Evolutionary conservation across 2,888 invertebrate species (phyloP), one percentile per base, ranked within the genome.

Genomic region (Lasioglossum figueresi): DNA sequence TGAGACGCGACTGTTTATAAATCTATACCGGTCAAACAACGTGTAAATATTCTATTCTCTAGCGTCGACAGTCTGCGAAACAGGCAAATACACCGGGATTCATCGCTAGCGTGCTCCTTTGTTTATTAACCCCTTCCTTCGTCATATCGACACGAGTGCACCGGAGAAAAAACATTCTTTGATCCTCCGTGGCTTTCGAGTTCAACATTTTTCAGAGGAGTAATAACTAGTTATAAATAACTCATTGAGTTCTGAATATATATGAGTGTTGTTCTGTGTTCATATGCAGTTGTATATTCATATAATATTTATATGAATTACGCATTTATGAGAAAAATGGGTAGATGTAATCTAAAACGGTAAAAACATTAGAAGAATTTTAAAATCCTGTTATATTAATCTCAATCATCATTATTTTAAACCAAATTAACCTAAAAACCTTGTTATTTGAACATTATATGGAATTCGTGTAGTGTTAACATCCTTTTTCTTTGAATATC

Each of bases 1-100:
- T 31, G 31, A 82, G 43, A 52, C 63, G 45, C 31, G n/a, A 48
- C 40, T 68, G 31, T 80, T 80, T 80, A 82, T 82, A 82, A 52
- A 66, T 73, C 48, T 48, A 48, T 63, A 66, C 40, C 37, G 48
- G 34, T 16, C 16, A 31, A 71, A 48, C 27, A 2, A 19, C 16
- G 34, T 6, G 43, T 8, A 63, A 78, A 37, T 63, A 23, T 59
- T 59, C 48, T 34, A 37, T 66, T n/a, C n/a, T 43, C 27, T 14
- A 8, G 34, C 66, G 12, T 8, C 12, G 37, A 68, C 23, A 16
- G 27, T 31, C 63, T 27, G n/a, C n/a, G 8, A 37, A 70, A 48
- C 37, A 23, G 4, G 6, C 63, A 48, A 8, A 80, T 66, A 31
- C 12, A 16, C 19, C 10, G 68, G 10, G 10, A 27, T 12, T 37